Base-by-base conservation (phyloP, 2,888 invertebrate genomes). In the Drosophila mimica region DNA sequence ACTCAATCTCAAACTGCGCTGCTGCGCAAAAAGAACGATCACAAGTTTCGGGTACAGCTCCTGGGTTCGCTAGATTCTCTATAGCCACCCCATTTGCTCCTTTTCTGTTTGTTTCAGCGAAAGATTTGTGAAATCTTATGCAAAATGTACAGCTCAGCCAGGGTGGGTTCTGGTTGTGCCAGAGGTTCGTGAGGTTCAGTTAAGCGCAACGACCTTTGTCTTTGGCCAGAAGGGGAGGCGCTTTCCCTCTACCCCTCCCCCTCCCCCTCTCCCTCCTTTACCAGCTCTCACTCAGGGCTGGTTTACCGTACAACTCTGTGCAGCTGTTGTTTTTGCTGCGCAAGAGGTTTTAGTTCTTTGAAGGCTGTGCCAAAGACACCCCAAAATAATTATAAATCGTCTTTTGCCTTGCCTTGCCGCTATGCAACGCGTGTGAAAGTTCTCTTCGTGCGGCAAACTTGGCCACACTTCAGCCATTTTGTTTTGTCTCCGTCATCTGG, bases 151-250 rank as follows among this genome's bases (percentile, higher is more conserved):
- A 86, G 80, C 71, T 57, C 53, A 57, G 1, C 7, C 30, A 63
- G 9, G 52, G 67, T 63, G 83, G 83, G 73, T 76, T 84, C 43
- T 25, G 17, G 69, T 40, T 62, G 51, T 59, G 69, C 49, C 25
- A 25, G 25, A 25, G 25, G 25, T 25, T 25, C 20, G 53, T 43
- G 70, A 63, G 79, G 72, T 81, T 74, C 84, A 90, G 77, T 69
- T 82, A 90, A 89, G 88, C 88, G 89, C 88, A 90, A 88, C 88
- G 89, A 89, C 89, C 90, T 90, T 81, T 83, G 64, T 70, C 64
- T 70, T 56, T 68, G 64, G 52, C 48, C 53, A 64, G 48, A 70
- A 74, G 74, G 74, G 82, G 79, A 78, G 79, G 79, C 53, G 53
- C 67, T 75, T 80, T 86, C 73, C 74, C 68, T 71, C 68, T 62